Conservation (phyloP, 2,797 vertebrate species). For the Chelon auratus region DNA sequence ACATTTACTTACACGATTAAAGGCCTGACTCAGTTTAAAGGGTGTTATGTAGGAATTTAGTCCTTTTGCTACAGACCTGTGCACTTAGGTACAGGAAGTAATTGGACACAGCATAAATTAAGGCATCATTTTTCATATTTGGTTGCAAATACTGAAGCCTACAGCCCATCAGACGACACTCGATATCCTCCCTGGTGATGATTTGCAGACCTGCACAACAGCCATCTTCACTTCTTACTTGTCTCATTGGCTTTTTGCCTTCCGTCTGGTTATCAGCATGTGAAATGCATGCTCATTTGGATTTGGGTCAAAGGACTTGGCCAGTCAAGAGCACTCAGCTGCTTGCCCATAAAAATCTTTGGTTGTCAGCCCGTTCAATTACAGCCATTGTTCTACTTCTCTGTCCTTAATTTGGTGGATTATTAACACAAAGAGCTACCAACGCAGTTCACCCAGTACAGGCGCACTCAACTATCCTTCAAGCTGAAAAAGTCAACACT, state of each 20-base stretch:
- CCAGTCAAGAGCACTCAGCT: slow-evolving; percentile 20
- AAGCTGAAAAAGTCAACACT: slow-evolving; percentile 12
- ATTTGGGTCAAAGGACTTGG: slow-evolving; percentile 41
- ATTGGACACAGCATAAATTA: background rate
- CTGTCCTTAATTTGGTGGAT: slow-evolving; percentile 23
- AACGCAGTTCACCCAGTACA: slow-evolving; percentile 1
- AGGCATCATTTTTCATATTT: background rate
- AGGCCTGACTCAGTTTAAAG: background rate
- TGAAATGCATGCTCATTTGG: slow-evolving; percentile 28
- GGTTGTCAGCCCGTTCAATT: slow-evolving; percentile 12
- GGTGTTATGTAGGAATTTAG: background rate
- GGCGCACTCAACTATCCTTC: slow-evolving; percentile 9
- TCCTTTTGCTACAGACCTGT: too few relatives aligned
- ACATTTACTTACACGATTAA: background rate
- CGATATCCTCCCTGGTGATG: background rate
- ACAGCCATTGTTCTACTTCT: slow-evolving; percentile 13
- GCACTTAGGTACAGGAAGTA: background rate
- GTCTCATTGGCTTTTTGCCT: slow-evolving; percentile 28
- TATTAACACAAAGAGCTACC: slow-evolving; percentile 29
- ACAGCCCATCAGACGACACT: slow-evolving; percentile 4
- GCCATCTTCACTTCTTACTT: slow-evolving; percentile 9
- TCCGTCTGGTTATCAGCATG: slow-evolving; percentile 34
- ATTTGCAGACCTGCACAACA: background rate
- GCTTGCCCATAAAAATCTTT: slow-evolving; percentile 15
- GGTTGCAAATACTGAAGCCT: slow-evolving; percentile 1